Percentiles rank a stretch among this genome's conserved stretches.
Evolutionary conservation across 2,113 vertebrate species (phyloP).

Genomic region (Pollimyrus isidori): DNA sequence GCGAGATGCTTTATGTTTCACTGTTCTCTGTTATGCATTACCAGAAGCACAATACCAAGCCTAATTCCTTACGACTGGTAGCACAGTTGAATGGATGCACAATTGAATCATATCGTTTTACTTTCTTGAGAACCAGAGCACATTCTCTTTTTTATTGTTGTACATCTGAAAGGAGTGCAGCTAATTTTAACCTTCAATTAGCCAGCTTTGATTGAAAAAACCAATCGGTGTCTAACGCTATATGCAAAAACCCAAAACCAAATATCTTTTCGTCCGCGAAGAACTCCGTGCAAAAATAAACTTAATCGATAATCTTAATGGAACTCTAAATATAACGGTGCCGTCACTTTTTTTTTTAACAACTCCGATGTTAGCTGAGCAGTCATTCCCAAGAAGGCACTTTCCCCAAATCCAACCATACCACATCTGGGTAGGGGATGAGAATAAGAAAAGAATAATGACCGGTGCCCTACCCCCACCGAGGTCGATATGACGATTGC

Average conservation of each 20-base stretch:
- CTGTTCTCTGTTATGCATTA: neutral
- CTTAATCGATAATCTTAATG: neutral
- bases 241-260: neutral
- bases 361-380: neutral
- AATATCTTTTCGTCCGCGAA: neutral
- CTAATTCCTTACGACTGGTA: neutral
- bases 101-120: neutral
- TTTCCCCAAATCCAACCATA: neutral
- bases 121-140: neutral
- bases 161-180: neutral
- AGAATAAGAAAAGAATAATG: neutral
- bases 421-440: neutral
- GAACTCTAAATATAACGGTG: neutral
- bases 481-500: neutral
- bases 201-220: neutral
- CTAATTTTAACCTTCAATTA: neutral
- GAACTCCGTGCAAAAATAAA: neutral
- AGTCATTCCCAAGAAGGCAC: neutral
- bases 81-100: neutral
- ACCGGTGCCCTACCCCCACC: neutral
- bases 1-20: neutral
- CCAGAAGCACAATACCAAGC: neutral
- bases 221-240: neutral
- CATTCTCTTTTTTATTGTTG: neutral
- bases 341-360: neutral